phyloP scores from a whole-genome alignment of 2,888 invertebrate species.

The Sympetrum striolatum region DNA sequence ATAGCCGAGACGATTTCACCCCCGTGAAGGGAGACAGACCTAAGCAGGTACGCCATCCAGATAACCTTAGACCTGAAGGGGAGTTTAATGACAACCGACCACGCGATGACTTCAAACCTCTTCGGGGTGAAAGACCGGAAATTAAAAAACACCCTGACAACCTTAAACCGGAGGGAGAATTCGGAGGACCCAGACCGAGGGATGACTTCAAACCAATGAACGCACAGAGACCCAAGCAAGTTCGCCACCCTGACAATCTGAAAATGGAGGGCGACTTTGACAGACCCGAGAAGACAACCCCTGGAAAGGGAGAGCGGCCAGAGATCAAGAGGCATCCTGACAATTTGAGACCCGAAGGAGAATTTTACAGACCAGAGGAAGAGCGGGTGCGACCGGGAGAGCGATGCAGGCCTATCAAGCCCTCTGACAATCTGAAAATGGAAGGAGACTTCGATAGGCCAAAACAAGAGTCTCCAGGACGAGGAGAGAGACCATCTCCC shows the following conservation, averaged over 20 bases:
- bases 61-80: constrained; percentile 48
- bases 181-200: constrained; percentile 50
- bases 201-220: constrained; percentile 54
- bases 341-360: constrained; percentile 61
- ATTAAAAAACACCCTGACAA: constrained; percentile 61
- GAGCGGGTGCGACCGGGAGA: constrained; percentile 59
- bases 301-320: constrained; percentile 54
- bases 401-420: constrained; percentile 53
- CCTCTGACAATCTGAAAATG: constrained; percentile 55
- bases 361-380: constrained; percentile 57
- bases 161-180: constrained; percentile 47
- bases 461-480: constrained; percentile 55
- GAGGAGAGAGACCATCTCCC: constrained; percentile 44
- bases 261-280: constrained; percentile 73
- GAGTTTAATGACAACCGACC: constrained; percentile 56
- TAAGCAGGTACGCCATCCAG: constrained; percentile 45
- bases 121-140: constrained; percentile 48
- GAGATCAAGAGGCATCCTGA: constrained; percentile 61
- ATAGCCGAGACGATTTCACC: constrained; percentile 53
- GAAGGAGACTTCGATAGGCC: constrained; percentile 48
- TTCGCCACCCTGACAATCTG: constrained; percentile 71
- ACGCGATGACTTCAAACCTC: constrained; percentile 24
- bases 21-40: constrained; percentile 55
- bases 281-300: constrained; percentile 40
- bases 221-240: constrained; percentile 55